Conservation (phyloP, 2,888 invertebrate genomes). For the Laothoe populi region DNA sequence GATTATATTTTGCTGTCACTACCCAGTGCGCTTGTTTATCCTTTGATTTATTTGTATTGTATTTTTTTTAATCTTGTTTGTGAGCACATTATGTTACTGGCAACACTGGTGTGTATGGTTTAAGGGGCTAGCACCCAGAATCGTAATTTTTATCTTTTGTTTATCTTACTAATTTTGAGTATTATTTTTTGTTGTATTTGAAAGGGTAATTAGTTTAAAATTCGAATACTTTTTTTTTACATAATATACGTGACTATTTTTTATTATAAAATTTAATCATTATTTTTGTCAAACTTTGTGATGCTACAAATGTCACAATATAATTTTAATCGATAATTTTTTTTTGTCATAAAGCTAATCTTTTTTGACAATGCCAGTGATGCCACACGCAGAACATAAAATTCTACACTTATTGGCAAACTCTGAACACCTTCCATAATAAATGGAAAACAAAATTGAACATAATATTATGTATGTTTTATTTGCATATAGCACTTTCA, state of each 20-base stretch:
- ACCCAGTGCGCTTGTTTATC: constrained; percentile 29
- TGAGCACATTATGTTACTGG: constrained; percentile 22
- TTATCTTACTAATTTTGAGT: too few species aligned
- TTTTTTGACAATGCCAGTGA: background rate
- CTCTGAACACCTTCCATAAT: constrained; percentile 5
- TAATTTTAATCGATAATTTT: too few species aligned
- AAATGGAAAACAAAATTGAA: constrained; percentile 4
- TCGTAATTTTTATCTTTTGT: too few species aligned
- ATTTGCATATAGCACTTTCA: constrained; percentile 50
- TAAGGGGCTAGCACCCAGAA: too few species aligned
- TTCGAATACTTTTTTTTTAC: too few species aligned
- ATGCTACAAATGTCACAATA: too few species aligned
- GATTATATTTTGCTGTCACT: constrained; percentile 45
- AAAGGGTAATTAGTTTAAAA: too few species aligned
- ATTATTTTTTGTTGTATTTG: too few species aligned
- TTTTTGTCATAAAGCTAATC: background rate
- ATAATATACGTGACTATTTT: too few species aligned
- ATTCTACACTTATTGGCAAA: constrained; percentile 14
- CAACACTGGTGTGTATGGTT: background rate
- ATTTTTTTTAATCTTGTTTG: background rate
- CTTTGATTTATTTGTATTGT: constrained; percentile 29
- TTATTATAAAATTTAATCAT: too few species aligned
- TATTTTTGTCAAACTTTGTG: too few species aligned
- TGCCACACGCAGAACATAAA: constrained; percentile 9
- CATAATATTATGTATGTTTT: background rate